phyloP scores from a whole-genome alignment of 2,888 invertebrate species.

The Dendrolimus houi region DNA sequence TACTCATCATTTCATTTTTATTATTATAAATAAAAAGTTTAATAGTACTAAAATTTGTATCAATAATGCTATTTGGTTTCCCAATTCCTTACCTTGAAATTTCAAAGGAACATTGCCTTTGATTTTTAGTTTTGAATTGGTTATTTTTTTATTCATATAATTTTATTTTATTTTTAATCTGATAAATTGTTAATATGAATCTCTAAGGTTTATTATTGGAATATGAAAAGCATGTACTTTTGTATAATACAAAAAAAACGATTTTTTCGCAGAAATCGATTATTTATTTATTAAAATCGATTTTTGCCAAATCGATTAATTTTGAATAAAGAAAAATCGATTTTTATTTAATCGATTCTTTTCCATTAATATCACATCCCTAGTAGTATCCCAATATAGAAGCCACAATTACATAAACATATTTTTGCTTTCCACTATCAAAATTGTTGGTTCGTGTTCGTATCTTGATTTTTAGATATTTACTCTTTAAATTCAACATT shows the following conservation, averaged over 20 bases:
- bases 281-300: constrained; percentile 8
- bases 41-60: background rate
- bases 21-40: background rate
- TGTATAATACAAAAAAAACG: constrained; percentile 3
- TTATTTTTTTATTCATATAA: background rate
- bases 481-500: no score
- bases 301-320: constrained; percentile 9
- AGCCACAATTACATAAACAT: no score
- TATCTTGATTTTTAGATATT: no score
- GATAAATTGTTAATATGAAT: constrained; percentile 6
- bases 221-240: constrained; percentile 1
- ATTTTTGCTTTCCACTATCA: no score
- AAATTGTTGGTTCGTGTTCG: no score
- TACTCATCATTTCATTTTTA: background rate
- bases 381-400: no score
- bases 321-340: constrained; percentile 3
- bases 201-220: constrained; percentile 5
- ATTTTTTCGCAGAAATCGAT: background rate
- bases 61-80: constrained; percentile 1
- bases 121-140: constrained; percentile 1
- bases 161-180: constrained; percentile 2
- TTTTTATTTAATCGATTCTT: no score
- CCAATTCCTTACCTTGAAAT: constrained; percentile 1
- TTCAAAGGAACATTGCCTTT: background rate
- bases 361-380: no score